Evolutionary conservation across 2,797 vertebrate genomes (phyloP), one percentile per base, ranked within the genome.

Genomic region (Thripadectes ignobilis): DNA sequence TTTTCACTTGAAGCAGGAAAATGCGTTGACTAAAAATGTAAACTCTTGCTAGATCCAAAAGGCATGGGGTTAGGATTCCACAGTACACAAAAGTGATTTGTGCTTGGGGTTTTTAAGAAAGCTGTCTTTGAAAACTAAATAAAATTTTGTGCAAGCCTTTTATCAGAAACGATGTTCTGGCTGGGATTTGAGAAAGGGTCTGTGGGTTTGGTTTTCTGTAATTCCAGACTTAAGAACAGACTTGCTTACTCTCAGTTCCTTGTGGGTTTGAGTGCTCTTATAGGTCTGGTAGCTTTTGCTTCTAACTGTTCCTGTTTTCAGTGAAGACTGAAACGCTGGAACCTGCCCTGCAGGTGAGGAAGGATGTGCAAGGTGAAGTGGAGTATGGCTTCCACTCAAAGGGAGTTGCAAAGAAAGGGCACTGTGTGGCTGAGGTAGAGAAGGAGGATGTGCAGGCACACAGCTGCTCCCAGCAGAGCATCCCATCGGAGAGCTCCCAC

Each of bases 391-490:
- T 61, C 12, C 58, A 13, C 58, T 61, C 30, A 4, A 4, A 61
- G 71, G 41, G 17, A 8, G 8, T 4, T 4, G 54, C 30, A 13
- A 8, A 29, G 62, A 7, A 30, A 5, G 4, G 54, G 43, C 36
- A 4, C 39, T 0, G 16, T 4, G 2, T 5, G 38, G 59, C 55
- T 26, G 2, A 24, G 43, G 46, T 2, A 45, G 52, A 43, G 67
- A 1, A 22, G 39, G 85, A 41, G 43, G 30, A 9, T 8, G 32
- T 21, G 32, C 51, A n/a, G 67, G 85, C 38, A 20, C 75, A 43
- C 26, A 16, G 27, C 65, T 57, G 49, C 49, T 66, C 32, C 48
- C 49, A 4, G 58, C 66, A 20, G 2, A 6, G 58, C 21, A 6
- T n/a, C 43, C 41, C 41, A n/a, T 12, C 62, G 12, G 23, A 24